Percentiles rank a stretch among this genome's conserved stretches.
phyloP scores from a whole-genome alignment of 2,113 vertebrate species.

The Ondatra zibethicus region DNA sequence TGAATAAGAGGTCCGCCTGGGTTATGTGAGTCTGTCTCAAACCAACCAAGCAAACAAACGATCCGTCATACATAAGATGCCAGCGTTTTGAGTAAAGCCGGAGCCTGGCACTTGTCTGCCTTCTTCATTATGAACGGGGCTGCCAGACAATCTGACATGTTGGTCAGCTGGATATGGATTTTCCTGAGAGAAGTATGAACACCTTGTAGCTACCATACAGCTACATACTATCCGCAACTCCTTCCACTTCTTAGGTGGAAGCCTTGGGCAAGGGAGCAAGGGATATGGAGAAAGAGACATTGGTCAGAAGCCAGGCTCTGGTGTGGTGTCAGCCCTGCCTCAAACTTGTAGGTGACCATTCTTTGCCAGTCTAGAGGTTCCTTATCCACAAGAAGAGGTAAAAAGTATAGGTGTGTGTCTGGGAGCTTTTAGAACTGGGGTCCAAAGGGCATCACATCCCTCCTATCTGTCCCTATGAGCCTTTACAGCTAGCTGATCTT shows the following conservation, averaged over 20 bases:
- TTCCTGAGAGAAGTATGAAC: neutral
- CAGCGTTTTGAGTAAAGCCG: neutral
- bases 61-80: neutral
- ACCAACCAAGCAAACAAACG: neutral
- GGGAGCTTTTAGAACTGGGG: neutral
- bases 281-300: no score
- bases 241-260: neutral
- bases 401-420: neutral
- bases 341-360: neutral
- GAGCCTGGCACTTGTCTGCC: neutral
- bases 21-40: neutral
- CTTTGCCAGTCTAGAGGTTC: neutral
- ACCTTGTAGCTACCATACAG: neutral
- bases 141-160: neutral
- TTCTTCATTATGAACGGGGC: neutral
- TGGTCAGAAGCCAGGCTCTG: no score
- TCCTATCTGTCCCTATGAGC: rapidly evolving
- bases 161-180: neutral
- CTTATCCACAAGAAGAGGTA: neutral
- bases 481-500: neutral
- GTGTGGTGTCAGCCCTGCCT: neutral
- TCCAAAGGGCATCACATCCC: neutral
- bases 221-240: no score
- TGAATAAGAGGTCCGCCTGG: neutral
- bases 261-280: neutral